Conservation (phyloP, 2,113 vertebrate genomes). For the Pedetes capensis region DNA sequence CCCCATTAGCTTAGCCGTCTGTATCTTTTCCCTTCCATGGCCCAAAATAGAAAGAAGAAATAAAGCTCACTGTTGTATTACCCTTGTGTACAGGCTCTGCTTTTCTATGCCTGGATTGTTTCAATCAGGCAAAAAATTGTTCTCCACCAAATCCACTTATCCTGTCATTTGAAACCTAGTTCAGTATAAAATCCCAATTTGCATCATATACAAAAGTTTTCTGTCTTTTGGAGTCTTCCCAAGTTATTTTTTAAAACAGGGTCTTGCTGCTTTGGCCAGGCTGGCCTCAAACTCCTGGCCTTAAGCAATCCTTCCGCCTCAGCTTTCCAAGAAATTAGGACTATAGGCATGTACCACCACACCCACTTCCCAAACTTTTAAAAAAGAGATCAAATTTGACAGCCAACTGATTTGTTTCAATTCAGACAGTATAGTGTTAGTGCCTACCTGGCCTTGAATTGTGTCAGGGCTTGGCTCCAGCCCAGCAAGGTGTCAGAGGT, state of each 20-base stretch:
- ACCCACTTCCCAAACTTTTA: background rate
- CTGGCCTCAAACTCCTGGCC: background rate
- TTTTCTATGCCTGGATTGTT: background rate
- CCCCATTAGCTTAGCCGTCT: background rate
- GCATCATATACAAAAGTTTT: background rate
- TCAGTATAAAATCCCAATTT: background rate
- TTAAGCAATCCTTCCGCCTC: background rate
- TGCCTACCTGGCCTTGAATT: background rate
- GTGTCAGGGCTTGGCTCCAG: too few species aligned
- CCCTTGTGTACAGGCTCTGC: background rate
- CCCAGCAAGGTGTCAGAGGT: too few species aligned
- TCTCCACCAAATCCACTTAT: background rate
- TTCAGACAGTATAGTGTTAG: background rate
- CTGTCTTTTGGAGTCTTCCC: background rate
- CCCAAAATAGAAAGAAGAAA: background rate
- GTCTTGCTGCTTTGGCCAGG: background rate
- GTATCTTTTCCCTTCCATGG: background rate
- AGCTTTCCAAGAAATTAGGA: background rate
- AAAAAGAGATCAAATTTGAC: background rate
- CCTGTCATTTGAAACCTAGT: background rate
- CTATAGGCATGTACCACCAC: too few species aligned
- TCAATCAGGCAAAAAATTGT: background rate
- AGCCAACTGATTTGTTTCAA: background rate
- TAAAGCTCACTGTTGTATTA: background rate
- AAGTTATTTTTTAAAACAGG: background rate